Percentiles rank a stretch among this genome's conserved stretches.
Conservation (phyloP, 1,140 invertebrate species). For the Hormaphis cornu region DNA sequence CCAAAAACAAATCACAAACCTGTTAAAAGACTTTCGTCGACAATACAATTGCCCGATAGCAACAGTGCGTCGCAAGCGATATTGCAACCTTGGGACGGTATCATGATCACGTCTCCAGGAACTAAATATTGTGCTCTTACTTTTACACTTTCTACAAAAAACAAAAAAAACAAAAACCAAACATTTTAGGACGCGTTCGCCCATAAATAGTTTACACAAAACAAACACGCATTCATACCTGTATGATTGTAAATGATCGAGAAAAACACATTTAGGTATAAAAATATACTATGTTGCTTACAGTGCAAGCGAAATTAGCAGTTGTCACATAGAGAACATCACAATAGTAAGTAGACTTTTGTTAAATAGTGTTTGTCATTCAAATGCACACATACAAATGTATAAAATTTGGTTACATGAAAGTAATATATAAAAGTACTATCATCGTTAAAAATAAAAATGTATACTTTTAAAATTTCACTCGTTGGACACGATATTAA, state of each 20-base stretch:
- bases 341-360: no score
- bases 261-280: background rate
- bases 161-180: slow-evolving; percentile 45
- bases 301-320: no score
- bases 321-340: no score
- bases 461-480: no score
- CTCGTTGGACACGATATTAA: no score
- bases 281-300: background rate
- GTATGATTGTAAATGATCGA: background rate
- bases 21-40: slow-evolving; percentile 87
- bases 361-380: no score
- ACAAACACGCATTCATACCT: slow-evolving; percentile 57
- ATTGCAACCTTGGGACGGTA: slow-evolving; percentile 72
- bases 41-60: slow-evolving; percentile 78
- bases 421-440: no score
- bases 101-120: slow-evolving; percentile 76
- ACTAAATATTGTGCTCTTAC: slow-evolving; percentile 64
- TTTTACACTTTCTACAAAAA: slow-evolving; percentile 32
- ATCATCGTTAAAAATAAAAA: no score
- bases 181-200: slow-evolving; percentile 58
- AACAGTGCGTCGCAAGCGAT: slow-evolving; percentile 92
- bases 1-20: slow-evolving; percentile 42
- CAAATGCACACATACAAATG: no score
- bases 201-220: slow-evolving; percentile 59
- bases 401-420: no score